phyloP scores from a whole-genome alignment of 2,113 vertebrate genomes.

The Tylochromis polylepis region DNA sequence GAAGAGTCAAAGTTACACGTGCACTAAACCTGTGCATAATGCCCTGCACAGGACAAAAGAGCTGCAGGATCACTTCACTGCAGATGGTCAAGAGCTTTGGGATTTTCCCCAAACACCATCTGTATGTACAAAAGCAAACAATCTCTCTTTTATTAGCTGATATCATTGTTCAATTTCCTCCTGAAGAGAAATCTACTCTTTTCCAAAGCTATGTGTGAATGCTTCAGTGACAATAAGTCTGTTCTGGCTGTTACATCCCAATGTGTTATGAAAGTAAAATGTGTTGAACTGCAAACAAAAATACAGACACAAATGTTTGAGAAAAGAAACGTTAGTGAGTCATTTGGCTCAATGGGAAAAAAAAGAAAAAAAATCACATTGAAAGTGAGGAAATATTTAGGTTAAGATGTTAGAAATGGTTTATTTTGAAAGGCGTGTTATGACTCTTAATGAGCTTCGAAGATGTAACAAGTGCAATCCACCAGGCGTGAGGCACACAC shows the following conservation, averaged over 20 bases:
- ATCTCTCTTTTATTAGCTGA: conserved; percentile 15
- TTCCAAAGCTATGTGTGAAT: background rate
- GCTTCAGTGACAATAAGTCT: background rate
- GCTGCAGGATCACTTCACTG: background rate
- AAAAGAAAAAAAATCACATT: background rate
- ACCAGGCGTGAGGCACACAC: background rate
- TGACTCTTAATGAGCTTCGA: background rate
- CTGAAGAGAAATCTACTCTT: background rate
- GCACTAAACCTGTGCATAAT: background rate
- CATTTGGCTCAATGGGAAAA: background rate
- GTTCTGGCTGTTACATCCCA: background rate
- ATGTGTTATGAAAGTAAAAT: background rate
- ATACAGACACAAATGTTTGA: background rate
- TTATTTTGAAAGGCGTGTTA: background rate
- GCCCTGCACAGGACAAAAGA: background rate
- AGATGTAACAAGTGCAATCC: background rate
- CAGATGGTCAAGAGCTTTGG: background rate
- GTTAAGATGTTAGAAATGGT: background rate
- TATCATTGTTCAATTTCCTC: conserved; percentile 40
- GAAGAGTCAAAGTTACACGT: background rate
- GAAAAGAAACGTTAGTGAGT: conserved; percentile 9
- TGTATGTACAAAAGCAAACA: background rate
- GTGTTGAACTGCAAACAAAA: background rate
- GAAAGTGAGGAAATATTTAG: background rate
- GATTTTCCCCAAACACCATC: background rate